Percentiles rank a stretch among this genome's conserved stretches.
These are phyloP conservation scores for Astyanax mexicanus DNA, from an alignment of 2,797 vertebrate genomes.

Conservation along the genomic window DNA sequence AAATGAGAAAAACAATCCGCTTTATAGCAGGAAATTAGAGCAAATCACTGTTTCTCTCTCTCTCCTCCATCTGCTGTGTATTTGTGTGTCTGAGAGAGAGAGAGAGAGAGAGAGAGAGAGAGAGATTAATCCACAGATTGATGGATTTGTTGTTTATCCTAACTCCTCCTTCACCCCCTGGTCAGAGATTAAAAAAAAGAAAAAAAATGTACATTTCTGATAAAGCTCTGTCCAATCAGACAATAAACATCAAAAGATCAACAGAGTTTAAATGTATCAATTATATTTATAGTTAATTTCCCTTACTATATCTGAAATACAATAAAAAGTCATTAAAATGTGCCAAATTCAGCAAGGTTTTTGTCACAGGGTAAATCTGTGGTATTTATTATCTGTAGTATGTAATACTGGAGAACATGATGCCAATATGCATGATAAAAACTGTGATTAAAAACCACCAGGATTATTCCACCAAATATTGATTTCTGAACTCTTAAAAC, in stretches of 20 bases:
- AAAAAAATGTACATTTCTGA: neutral
- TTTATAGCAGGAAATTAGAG: neutral
- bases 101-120: neutral
- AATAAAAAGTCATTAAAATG: neutral
- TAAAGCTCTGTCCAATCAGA: neutral
- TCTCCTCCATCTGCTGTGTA: neutral
- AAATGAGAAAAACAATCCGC: neutral
- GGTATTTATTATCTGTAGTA: too few species aligned
- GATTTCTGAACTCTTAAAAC: too few species aligned
- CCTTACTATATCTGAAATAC: neutral
- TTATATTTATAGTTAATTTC: neutral
- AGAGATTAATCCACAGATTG: constrained; percentile 8
- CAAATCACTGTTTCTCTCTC: neutral
- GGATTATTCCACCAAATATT: too few species aligned
- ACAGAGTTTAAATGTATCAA: neutral
- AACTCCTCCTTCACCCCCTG: neutral
- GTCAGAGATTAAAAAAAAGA: neutral
- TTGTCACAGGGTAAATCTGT: too few species aligned
- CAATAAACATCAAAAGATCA: neutral
- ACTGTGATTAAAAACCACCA: too few species aligned
- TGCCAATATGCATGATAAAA: too few species aligned
- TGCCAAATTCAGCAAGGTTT: too few species aligned
- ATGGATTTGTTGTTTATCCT: constrained; percentile 3
- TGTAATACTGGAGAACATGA: too few species aligned
- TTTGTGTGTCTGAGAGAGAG: neutral